Evolutionary conservation across 2,888 invertebrate species (phyloP), one percentile per base, ranked within the genome.

Genomic region (Antheraea assamensis): DNA sequence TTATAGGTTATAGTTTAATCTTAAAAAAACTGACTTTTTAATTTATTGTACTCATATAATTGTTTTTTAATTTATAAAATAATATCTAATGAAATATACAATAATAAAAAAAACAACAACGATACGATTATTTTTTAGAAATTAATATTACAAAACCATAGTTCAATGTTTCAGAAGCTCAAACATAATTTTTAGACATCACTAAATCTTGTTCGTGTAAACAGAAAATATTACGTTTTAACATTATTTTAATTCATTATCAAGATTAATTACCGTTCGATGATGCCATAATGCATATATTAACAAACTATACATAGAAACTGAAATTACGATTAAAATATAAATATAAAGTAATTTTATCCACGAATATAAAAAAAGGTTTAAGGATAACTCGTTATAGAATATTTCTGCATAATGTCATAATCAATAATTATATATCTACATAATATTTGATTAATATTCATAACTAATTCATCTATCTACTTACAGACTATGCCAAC

Each of bases 401-500:
- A 52, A 52, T 52, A 52, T 52, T 55, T 55, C 1, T 55, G n/a
- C 55, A n/a, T 55, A 55, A 70, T 15, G 35, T 73, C 55, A 70
- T 73, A 70, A 55, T 58, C 58, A 70, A 35, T 68, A 72, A 66
- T 70, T 73, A 68, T 52, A 35, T 72, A 71, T 30, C 21, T 55
- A 70, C 55, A 58, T n/a, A 42, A 42, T 42, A 24, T 72, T 31
- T 66, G 13, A 31, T 17, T 31, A 31, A 17, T 31, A 66, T 66
- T 31, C 66, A 66, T 24, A 66, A 66, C 31, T 8, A 19, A 71
- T 71, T 55, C n/a, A 31, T 58, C 71, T 72, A 74, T 71, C 66
- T 71, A 74, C 74, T 74, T 74, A 74, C 52, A 71, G 27, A 75
- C 52, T 74, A 74, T 68, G 61, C 72, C 71, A 76, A 76, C 75